Percentiles rank a stretch among this genome's conserved stretches.
Evolutionary conservation across 2,888 invertebrate species (phyloP).

Genomic region (Deilephila porcellus): DNA sequence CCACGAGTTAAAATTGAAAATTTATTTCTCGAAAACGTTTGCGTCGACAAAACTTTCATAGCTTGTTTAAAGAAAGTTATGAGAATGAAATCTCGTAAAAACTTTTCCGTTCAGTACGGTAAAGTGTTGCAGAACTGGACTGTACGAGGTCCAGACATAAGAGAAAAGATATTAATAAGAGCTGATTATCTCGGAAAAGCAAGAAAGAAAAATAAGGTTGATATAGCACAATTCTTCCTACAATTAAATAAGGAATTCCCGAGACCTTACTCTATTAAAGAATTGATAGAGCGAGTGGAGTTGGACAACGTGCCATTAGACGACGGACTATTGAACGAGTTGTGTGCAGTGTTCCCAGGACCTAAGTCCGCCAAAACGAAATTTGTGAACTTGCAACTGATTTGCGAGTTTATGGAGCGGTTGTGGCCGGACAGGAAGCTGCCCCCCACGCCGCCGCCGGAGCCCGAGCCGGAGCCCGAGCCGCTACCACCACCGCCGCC

Average conservation of each 20-base stretch:
- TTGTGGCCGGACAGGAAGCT: slow-evolving; percentile 61
- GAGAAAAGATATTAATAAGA: slow-evolving; percentile 51
- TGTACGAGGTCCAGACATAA: slow-evolving; percentile 47
- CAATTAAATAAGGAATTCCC: slow-evolving; percentile 38
- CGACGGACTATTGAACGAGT: slow-evolving; percentile 50
- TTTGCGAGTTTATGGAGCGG: slow-evolving; percentile 57
- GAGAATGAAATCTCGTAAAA: slow-evolving; percentile 48
- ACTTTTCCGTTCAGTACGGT: slow-evolving; percentile 50
- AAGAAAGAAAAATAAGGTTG: slow-evolving; percentile 41
- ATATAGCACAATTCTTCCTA: slow-evolving; percentile 50
- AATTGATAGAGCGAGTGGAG: slow-evolving; percentile 36
- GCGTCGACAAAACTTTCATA: slow-evolving; percentile 51
- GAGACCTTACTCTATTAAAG: slow-evolving; percentile 41
- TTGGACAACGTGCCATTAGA: slow-evolving; percentile 42
- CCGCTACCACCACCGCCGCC: slow-evolving; percentile 18
- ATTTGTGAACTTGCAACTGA: slow-evolving; percentile 45
- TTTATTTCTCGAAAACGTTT: slow-evolving; percentile 51
- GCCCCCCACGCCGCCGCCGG: slow-evolving; percentile 56
- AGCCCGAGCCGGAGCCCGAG: slow-evolving; percentile 36
- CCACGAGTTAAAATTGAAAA: slow-evolving; percentile 51
- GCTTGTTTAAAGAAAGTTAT: slow-evolving; percentile 45
- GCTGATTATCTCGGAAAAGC: slow-evolving; percentile 49
- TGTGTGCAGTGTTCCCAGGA: slow-evolving; percentile 50
- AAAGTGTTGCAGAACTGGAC: slow-evolving; percentile 48
- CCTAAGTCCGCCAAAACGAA: slow-evolving; percentile 45